phyloP scores from a whole-genome alignment of 2,113 vertebrate genomes.

The Actenoides hombroni region DNA sequence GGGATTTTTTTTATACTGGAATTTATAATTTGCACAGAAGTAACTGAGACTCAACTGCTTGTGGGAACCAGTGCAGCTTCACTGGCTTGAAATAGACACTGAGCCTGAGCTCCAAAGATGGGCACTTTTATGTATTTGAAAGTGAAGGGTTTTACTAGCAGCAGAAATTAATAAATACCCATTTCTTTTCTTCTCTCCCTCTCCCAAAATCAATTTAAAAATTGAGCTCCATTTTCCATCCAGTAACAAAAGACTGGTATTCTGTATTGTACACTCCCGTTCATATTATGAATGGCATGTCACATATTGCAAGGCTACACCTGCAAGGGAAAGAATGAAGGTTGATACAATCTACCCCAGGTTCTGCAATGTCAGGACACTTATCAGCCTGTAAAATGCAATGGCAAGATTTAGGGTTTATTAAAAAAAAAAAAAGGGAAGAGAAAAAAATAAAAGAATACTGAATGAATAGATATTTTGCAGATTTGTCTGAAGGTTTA shows the following conservation, averaged over 20 bases:
- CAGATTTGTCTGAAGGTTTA: background rate
- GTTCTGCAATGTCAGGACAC: constrained; percentile 33
- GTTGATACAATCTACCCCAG: constrained; percentile 39
- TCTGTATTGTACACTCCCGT: background rate
- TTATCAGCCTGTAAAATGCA: constrained; percentile 43
- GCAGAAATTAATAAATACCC: background rate
- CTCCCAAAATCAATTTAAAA: constrained; percentile 11
- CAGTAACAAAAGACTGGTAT: background rate
- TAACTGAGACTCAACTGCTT: background rate
- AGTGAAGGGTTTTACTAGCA: background rate
- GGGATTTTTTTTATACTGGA: background rate
- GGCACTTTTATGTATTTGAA: background rate
- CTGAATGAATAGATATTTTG: background rate
- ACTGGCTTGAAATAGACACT: background rate
- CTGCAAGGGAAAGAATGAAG: constrained; percentile 13
- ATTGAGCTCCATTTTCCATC: background rate
- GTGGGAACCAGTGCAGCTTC: background rate
- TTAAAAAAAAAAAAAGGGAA: background rate
- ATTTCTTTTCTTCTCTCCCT: background rate
- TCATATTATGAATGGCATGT: constrained; percentile 38
- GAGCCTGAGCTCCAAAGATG: background rate
- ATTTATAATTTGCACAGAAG: background rate
- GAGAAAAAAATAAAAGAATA: background rate
- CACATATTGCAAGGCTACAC: constrained; percentile 45
- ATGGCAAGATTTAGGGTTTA: constrained; percentile 32